Conservation (phyloP, 2,113 vertebrate genomes). For the Drymodes brunneopygia region DNA sequence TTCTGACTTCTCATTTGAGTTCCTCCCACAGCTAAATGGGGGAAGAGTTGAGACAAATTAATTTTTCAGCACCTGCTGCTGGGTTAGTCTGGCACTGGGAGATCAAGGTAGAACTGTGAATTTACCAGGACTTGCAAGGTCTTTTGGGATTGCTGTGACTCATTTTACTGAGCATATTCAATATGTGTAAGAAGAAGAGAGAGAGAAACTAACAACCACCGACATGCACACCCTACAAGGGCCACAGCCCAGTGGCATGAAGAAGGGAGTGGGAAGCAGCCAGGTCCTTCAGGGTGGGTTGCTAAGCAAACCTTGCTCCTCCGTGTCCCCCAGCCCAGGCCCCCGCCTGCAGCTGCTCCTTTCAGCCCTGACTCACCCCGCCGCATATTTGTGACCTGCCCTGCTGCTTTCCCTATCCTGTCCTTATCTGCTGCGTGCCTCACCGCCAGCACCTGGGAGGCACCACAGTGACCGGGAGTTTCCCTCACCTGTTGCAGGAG, state of each 20-base stretch:
- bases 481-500: slow-evolving; percentile 7
- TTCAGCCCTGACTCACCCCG: not conserved
- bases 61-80: not conserved
- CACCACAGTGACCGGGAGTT: rapidly evolving
- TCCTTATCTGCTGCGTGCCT: not conserved
- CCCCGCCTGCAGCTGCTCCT: not conserved
- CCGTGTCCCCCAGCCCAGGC: not conserved
- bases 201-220: not conserved
- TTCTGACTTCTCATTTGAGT: not conserved
- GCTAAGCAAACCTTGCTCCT: not conserved
- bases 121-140: not conserved
- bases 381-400: not conserved
- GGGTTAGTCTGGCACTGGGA: not conserved
- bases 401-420: rapidly evolving
- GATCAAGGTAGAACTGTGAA: not conserved
- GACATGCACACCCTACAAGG: rapidly evolving
- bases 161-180: not conserved
- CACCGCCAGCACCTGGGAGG: not conserved
- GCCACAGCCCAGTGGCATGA: rapidly evolving
- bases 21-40: not conserved
- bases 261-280: not conserved
- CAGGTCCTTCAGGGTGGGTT: rapidly evolving
- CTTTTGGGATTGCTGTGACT: not conserved
- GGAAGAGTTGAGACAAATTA: not conserved
- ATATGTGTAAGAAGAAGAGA: not conserved